phyloP scores from a whole-genome alignment of 2,888 invertebrate genomes.

The Rhagophthalmus giganteus region DNA sequence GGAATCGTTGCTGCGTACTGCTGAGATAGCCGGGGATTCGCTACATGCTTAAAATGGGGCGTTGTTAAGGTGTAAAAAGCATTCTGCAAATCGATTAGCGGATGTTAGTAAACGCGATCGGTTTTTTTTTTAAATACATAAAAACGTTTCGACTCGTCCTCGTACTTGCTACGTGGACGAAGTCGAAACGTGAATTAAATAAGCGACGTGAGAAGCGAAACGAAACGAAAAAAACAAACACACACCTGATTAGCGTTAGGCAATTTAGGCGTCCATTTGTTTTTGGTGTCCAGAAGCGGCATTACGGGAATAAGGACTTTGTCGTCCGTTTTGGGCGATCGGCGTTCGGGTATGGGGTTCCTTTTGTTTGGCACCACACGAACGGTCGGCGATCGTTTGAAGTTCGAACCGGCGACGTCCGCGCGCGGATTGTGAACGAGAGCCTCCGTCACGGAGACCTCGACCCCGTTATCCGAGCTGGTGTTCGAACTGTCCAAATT shows the following conservation, averaged over 20 bases:
- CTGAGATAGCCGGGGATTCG: constrained; percentile 53
- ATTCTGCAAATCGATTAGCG: constrained; percentile 49
- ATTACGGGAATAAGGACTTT: constrained; percentile 46
- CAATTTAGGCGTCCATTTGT: constrained; percentile 33
- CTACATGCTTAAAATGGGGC: constrained; percentile 64
- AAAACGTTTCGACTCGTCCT: not conserved
- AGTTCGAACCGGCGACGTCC: constrained; percentile 25
- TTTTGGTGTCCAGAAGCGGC: constrained; percentile 49
- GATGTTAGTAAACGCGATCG: constrained; percentile 1
- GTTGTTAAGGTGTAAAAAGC: constrained; percentile 57
- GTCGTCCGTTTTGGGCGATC: constrained; percentile 23
- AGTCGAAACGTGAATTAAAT: no score
- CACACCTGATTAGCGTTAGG: constrained; percentile 49
- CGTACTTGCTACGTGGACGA: not conserved
- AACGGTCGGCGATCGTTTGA: constrained; percentile 56
- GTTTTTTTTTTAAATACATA: not conserved
- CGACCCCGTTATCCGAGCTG: constrained; percentile 38
- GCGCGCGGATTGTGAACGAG: constrained; percentile 39
- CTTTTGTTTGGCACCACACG: constrained; percentile 58
- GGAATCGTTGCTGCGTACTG: constrained; percentile 60
- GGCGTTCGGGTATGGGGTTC: constrained; percentile 49
- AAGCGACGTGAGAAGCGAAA: constrained; percentile 38
- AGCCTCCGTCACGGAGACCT: constrained; percentile 44
- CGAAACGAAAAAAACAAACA: no score
- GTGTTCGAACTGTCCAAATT: constrained; percentile 40